Percentiles rank a stretch among this genome's conserved stretches.
These are phyloP conservation scores for Arothron firmamentum DNA, from an alignment of 2,113 vertebrate genomes.

Conservation along the genomic window DNA sequence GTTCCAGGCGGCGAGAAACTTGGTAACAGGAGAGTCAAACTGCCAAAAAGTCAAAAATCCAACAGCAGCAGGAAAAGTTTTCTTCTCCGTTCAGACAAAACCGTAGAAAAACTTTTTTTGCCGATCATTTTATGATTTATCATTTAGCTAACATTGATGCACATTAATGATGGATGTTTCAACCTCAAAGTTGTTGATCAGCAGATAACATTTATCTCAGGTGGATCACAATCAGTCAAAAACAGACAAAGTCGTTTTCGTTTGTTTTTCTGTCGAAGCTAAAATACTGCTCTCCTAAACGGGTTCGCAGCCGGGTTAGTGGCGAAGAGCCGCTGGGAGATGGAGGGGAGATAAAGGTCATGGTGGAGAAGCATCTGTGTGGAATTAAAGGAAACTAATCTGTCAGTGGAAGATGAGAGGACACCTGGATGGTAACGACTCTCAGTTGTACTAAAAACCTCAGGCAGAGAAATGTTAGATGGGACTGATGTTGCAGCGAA, in stretches of 20 bases:
- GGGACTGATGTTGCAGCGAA: conserved; percentile 16
- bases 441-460: conserved; percentile 29
- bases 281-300: conserved; percentile 38
- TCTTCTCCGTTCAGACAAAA: too few species aligned
- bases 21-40: too few species aligned
- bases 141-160: too few species aligned
- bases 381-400: conserved; percentile 50
- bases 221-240: too few species aligned
- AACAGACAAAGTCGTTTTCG: too few species aligned
- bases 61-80: too few species aligned
- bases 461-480: conserved; percentile 20
- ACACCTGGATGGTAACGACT: conserved; percentile 37
- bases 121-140: too few species aligned
- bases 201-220: too few species aligned
- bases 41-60: too few species aligned
- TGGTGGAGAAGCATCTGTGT: conserved; percentile 35
- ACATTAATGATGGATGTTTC: too few species aligned
- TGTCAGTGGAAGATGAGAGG: conserved; percentile 42
- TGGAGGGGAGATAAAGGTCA: not conserved
- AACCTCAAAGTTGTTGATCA: too few species aligned
- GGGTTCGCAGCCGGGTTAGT: conserved; percentile 33
- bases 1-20: conserved; percentile 20
- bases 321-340: not conserved
- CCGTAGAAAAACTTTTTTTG: too few species aligned
- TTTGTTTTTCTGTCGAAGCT: not conserved